Evolutionary conservation across 2,888 invertebrate species (phyloP).

Genomic region (Acleris holmiana): DNA sequence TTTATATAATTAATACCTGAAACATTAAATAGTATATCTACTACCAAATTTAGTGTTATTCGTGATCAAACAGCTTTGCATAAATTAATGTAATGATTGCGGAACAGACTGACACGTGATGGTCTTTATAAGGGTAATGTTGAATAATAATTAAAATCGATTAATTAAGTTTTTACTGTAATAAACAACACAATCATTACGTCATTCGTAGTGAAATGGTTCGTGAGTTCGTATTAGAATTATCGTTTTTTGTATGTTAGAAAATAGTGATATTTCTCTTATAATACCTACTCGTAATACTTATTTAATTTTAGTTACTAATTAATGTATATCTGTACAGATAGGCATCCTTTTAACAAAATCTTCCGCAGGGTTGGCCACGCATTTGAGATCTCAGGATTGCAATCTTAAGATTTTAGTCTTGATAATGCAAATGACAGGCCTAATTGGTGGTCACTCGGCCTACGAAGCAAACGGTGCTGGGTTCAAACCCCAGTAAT

Average conservation of each 20-base stretch:
- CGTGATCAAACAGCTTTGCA: constrained; percentile 8
- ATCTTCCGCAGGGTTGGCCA: too few relatives aligned
- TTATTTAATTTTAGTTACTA: too few relatives aligned
- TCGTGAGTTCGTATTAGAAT: neutral
- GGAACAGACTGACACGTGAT: neutral
- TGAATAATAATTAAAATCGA: constrained; percentile 12
- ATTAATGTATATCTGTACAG: too few relatives aligned
- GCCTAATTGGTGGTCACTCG: too few relatives aligned
- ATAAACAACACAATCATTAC: neutral
- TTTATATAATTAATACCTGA: neutral
- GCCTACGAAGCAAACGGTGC: too few relatives aligned
- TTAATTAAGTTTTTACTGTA: neutral
- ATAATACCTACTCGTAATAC: too few relatives aligned
- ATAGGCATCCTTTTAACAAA: too few relatives aligned
- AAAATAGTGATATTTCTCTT: neutral
- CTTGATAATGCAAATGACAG: too few relatives aligned
- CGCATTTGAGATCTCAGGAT: too few relatives aligned
- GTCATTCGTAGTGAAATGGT: neutral
- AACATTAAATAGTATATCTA: neutral
- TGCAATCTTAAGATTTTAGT: too few relatives aligned
- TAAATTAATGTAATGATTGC: constrained; percentile 7
- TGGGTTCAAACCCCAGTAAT: too few relatives aligned
- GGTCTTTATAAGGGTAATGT: constrained; percentile 11
- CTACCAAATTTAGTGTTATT: neutral
- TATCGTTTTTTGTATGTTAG: neutral